A percentile compares a stretch with the other conserved stretches of the same genome.
phyloP scores from a whole-genome alignment of 2,113 vertebrate genomes.

The Illadopsis cleaveri region DNA sequence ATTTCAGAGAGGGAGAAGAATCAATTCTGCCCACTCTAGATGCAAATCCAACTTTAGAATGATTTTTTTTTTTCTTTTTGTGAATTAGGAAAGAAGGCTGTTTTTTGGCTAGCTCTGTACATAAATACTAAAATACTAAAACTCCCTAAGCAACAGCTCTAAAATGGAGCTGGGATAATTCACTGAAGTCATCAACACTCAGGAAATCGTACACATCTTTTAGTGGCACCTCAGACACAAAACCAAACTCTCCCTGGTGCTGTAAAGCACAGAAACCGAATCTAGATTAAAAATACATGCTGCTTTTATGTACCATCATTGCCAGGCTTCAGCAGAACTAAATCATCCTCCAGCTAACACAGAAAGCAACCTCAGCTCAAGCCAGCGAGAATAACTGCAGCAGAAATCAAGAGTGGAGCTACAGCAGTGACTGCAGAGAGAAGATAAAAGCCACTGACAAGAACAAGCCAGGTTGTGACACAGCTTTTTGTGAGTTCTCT shows the following conservation, averaged over 20 bases:
- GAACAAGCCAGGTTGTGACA: slow-evolving; percentile 11
- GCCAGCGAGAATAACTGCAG: not conserved
- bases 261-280: slow-evolving; percentile 17
- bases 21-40: not conserved
- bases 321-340: slow-evolving; percentile 15
- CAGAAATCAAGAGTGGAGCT: not conserved
- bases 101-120: not conserved
- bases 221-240: slow-evolving; percentile 62
- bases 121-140: slow-evolving; percentile 18
- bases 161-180: slow-evolving; percentile 32
- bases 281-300: slow-evolving; percentile 45
- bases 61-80: not conserved
- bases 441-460: slow-evolving; percentile 22
- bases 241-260: slow-evolving; percentile 16
- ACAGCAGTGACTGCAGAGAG: not conserved
- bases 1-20: not conserved
- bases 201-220: slow-evolving; percentile 46
- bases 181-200: slow-evolving; percentile 1
- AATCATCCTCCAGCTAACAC: not conserved
- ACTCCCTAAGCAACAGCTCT: slow-evolving; percentile 19
- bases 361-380: slow-evolving; percentile 30
- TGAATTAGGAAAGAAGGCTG: not conserved
- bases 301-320: not conserved
- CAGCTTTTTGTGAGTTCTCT: not conserved
- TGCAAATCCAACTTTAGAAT: not conserved